phyloP scores from a whole-genome alignment of 2,888 invertebrate genomes.

The Campaea margaritaria region DNA sequence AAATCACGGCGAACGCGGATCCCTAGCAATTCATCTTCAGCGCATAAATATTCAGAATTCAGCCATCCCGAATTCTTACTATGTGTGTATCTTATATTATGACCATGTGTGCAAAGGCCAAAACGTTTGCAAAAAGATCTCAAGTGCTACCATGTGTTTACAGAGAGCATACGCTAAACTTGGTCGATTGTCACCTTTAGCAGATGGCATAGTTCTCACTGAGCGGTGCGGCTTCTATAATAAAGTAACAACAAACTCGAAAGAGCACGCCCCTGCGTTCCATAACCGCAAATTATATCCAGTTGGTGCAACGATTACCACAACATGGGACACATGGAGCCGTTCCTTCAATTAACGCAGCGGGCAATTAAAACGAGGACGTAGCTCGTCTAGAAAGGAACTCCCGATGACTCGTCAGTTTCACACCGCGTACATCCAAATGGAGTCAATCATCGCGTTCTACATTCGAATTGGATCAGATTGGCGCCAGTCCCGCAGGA shows the following conservation, averaged over 20 bases:
- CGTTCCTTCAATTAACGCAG: conserved; percentile 24
- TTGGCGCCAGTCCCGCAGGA: conserved; percentile 61
- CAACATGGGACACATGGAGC: conserved; percentile 13
- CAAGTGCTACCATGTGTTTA: conserved; percentile 49
- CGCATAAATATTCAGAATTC: conserved; percentile 33
- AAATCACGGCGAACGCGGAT: conserved; percentile 57
- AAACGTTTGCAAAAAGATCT: conserved; percentile 45
- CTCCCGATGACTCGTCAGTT: conserved; percentile 40
- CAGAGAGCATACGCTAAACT: conserved; percentile 62
- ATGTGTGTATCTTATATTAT: conserved; percentile 13
- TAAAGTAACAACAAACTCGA: conserved; percentile 44
- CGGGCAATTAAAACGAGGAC: conserved; percentile 34
- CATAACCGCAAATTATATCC: conserved; percentile 22
- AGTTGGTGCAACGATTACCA: conserved; percentile 24
- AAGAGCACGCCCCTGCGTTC: conserved; percentile 11
- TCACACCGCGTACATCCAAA: conserved; percentile 35
- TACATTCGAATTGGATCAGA: conserved; percentile 64
- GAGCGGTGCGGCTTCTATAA: conserved; percentile 49
- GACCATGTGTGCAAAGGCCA: conserved; percentile 38
- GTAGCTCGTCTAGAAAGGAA: conserved; percentile 38
- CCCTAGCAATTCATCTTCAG: conserved; percentile 43
- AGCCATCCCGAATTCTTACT: conserved; percentile 32
- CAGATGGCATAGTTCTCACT: conserved; percentile 68
- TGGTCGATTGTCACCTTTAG: conserved; percentile 68
- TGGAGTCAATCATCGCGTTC: conserved; percentile 49